These are phyloP conservation scores for Adelognathus sp. DNA, from an alignment of 2,888 invertebrate species.

Conservation along the genomic window DNA sequence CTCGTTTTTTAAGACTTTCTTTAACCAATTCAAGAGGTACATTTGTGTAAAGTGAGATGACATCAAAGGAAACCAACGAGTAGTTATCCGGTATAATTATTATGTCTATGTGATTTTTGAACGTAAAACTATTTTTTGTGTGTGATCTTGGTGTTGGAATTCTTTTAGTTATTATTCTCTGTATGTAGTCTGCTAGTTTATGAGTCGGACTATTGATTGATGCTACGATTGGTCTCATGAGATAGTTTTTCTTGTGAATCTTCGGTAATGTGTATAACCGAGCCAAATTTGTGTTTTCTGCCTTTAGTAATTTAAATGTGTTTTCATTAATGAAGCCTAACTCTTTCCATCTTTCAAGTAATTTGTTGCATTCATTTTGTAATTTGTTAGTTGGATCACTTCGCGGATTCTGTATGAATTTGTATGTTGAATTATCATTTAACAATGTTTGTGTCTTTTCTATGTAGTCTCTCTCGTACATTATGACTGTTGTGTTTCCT, in stretches of 20 bases:
- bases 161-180: not conserved
- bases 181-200: not conserved
- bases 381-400: not conserved
- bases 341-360: not conserved
- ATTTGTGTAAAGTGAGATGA: conserved; percentile 8
- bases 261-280: not conserved
- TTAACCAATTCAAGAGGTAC: not conserved
- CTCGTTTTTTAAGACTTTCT: not conserved
- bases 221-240: not conserved
- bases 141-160: not conserved
- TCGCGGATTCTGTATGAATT: not conserved
- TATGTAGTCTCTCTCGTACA: not conserved
- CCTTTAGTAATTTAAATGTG: not conserved
- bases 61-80: conserved; percentile 17
- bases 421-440: not conserved
- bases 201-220: not conserved
- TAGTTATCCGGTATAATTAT: not conserved
- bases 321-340: not conserved
- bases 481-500: not conserved
- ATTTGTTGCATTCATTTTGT: not conserved
- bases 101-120: not conserved
- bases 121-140: not conserved
- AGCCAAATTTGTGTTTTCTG: not conserved
- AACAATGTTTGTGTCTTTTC: not conserved
- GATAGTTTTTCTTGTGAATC: conserved; percentile 1